Base-by-base conservation (phyloP, 1,140 invertebrate species). In the Meloidogyne chitwoodi region DNA sequence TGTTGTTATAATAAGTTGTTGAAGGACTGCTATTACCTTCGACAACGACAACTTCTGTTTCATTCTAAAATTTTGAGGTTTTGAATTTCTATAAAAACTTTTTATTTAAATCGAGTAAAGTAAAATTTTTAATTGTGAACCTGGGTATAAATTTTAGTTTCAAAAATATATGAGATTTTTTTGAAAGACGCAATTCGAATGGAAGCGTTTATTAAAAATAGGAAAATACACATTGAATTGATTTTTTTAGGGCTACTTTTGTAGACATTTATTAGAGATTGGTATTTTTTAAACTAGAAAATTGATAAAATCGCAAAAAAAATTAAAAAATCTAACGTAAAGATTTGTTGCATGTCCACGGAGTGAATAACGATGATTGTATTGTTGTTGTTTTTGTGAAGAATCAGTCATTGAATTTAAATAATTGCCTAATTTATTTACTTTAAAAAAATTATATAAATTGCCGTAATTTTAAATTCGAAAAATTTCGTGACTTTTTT, bases 341-440 rank as follows among this genome's bases (percentile, higher is more conserved):
- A 56, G 48, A 56, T 56, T 56, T n/a, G 19, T n/a, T 6, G 19
- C 5, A 56, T 56, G 48, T 8, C 34, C 71, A 64, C 71, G 71
- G 24, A 73, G 29, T 48, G 71, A 27, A 73, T 73, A 73, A 14
- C 71, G 71, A 61, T 73, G 71, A 26, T 73, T 31, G 14, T 34
- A 56, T 27, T 22, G 41, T 12, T 19, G 41, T 16, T 24, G 19
- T 63, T 73, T 73, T 26, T 41, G 71, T 19, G 31, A 24, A 27
- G 41, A 22, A 16, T 73, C 24, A 22, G 71, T 16, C 71, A 73
- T 73, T 73, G 38, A 56, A 56, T 56, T 56, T 56, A n/a, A 56
- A 56, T 56, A n/a, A 56, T 56, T 56, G 48, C 48, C 19, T 56
- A 38, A 38, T 38, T 8, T 38, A 38, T 38, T 38, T 38, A 8